Percentiles rank a stretch among this genome's conserved stretches.
phyloP scores from a whole-genome alignment of 2,797 vertebrate species.

The Melopsittacus undulatus region DNA sequence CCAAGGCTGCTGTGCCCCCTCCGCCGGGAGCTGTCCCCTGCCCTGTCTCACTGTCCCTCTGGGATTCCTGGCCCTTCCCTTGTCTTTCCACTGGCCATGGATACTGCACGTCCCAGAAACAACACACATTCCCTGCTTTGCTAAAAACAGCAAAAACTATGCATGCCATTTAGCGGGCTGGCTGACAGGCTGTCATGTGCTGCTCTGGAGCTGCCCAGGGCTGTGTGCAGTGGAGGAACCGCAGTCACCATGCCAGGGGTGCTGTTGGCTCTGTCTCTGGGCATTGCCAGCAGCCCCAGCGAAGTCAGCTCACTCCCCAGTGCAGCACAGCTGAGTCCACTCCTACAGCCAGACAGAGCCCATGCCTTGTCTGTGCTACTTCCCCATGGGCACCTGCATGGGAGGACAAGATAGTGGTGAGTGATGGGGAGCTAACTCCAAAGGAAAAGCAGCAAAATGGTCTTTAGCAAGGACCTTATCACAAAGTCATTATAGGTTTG shows the following conservation, averaged over 20 bases:
- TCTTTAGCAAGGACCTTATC: background rate
- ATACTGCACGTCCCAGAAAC: constrained; percentile 1
- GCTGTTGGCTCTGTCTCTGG: background rate
- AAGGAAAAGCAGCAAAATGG: background rate
- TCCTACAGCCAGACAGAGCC: rapidly evolving
- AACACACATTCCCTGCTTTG: background rate
- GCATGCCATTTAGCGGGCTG: background rate
- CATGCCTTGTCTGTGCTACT: rapidly evolving
- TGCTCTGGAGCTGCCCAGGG: background rate
- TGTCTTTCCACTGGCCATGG: background rate
- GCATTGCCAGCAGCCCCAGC: rapidly evolving
- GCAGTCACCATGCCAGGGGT: rapidly evolving
- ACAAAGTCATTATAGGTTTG: background rate
- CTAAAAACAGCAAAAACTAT: background rate
- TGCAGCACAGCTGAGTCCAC: rapidly evolving
- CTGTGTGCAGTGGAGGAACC: rapidly evolving
- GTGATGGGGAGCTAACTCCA: background rate
- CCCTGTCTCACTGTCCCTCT: rapidly evolving
- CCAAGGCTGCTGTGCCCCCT: background rate
- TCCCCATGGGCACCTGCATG: rapidly evolving
- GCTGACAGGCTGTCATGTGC: background rate
- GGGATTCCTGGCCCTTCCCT: background rate
- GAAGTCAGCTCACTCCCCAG: rapidly evolving
- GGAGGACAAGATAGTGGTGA: rapidly evolving
- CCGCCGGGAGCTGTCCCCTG: background rate